Evolutionary conservation across 2,113 vertebrate species (phyloP), one percentile per base, ranked within the genome.

Genomic region (Corythaixoides concolor): DNA sequence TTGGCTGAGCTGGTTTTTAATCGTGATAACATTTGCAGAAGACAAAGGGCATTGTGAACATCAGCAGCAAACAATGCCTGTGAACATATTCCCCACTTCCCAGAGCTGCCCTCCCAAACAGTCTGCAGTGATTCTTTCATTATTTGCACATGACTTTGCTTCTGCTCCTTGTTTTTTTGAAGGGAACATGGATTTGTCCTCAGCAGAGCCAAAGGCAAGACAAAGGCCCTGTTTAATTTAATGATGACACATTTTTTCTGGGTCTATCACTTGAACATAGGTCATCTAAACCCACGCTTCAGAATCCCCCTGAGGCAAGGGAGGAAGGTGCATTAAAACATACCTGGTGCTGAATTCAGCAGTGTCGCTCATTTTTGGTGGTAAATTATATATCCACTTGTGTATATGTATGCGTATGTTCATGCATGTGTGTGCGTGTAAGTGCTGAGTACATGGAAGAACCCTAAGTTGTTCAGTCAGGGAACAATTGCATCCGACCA

Each of bases 41-140:
- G 72, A 94, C 88, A 96, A 96, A 95, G 66, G 60, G 28, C 77
- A 76, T 93, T 94, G 82, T 88, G 59, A 58, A 55, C 27, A 83
- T 20, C 55, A 92, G 82, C 75, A 93, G 50, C 82, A 93, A 97
- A 89, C 74, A 93, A 79, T 88, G 82, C 85, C 73, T 72, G 43
- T 86, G 82, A 85, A 77, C 37, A 8, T 39, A 89, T 62, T 92
- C n/a, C 63, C 49, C 0, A 1, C 58, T 92, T 84, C 92, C 58
- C 43, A 59, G 45, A 93, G 52, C 56, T 22, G 2, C 19, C 14
- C 39, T 90, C 53, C 47, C 39, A 63, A 87, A 56, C 2, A 80
- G 33, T 53, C 69, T 79, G 50, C 58, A 95, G 66, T 22, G 68
- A 70, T 62, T 84, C 49, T 87, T 76, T 66, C n/a, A 63, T 85